phyloP scores from a whole-genome alignment of 2,888 invertebrate species.

The Chirona hameri region DNA sequence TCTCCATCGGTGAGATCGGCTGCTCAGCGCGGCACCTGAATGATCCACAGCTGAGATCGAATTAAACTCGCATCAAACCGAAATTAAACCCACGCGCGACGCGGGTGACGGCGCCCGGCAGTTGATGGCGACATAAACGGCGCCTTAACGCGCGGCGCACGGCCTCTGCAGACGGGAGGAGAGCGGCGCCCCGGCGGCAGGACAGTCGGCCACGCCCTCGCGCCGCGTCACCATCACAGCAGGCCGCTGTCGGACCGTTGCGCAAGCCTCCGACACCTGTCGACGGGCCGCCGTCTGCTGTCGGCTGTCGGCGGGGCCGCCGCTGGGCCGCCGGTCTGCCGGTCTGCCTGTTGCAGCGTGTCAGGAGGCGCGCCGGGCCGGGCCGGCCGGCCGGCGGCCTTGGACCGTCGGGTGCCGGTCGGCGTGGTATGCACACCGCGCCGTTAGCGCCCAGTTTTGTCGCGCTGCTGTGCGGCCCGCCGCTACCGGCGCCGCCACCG shows the following conservation, averaged over 20 bases:
- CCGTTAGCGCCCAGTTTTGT: background rate
- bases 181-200: background rate
- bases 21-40: background rate
- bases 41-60: background rate
- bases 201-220: background rate
- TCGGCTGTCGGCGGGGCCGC: too few species aligned
- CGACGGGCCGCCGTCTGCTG: too few species aligned
- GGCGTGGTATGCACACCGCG: background rate
- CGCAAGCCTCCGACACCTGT: too few species aligned
- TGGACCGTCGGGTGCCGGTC: background rate
- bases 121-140: slow-evolving; percentile 10
- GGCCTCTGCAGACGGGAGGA: background rate
- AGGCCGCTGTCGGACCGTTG: background rate
- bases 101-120: background rate
- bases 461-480: background rate
- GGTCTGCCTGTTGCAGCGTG: background rate
- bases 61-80: background rate
- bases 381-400: background rate
- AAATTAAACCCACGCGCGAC: background rate
- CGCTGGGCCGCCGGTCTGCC: background rate
- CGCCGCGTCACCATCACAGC: background rate
- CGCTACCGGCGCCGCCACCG: background rate
- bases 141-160: background rate
- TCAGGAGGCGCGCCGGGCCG: too few species aligned
- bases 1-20: background rate